Evolutionary conservation across 2,797 vertebrate genomes (phyloP), one percentile per base, ranked within the genome.

Genomic region (Aplochiton taeniatus): DNA sequence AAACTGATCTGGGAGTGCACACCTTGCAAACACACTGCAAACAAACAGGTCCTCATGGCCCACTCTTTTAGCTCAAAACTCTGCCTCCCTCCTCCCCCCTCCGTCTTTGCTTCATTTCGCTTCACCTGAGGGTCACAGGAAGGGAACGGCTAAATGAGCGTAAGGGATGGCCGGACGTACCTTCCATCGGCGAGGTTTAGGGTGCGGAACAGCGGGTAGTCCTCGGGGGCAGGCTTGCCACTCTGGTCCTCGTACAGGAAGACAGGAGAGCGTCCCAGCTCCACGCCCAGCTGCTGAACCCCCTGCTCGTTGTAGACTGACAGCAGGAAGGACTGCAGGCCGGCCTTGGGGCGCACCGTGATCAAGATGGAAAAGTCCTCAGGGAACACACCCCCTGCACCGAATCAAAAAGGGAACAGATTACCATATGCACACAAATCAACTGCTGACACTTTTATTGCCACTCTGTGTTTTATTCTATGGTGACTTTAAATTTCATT

Each of bases 321-420:
- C 80, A 99, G 86, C 76, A 99, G 92, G 81, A 99, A 99, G 74
- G 97, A 94, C 89, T 98, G 97, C 69, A 95, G 91, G 74, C 95
- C 95, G 50, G 95, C 93, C 83, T 96, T 95, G 74, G 96, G 93
- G 77, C 95, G 97, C 75, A 98, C 78, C 67, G 97, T 99, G 85
- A 95, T 93, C 86, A 99, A 84, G 93, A 99, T 93, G 82, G 97
- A 98, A 91, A 99, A 99, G 82, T 99, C 96, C 91, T 95, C 94
- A 47, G 97, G 97, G 83, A 99, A 98, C 80, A 83, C 88, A 78
- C 93, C 94, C 85, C 83, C 96, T 98, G 70, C 41, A 57, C 0
- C 8, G 5, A 12, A 14, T 11, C 18, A 48, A 11, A 56, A 19
- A 41, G 13, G 13, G 63, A 12, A 0, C 16, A 5, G 16, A 7